These are phyloP conservation scores for Calameuta pallipes DNA, from an alignment of 2,888 invertebrate genomes.

Conservation along the genomic window DNA sequence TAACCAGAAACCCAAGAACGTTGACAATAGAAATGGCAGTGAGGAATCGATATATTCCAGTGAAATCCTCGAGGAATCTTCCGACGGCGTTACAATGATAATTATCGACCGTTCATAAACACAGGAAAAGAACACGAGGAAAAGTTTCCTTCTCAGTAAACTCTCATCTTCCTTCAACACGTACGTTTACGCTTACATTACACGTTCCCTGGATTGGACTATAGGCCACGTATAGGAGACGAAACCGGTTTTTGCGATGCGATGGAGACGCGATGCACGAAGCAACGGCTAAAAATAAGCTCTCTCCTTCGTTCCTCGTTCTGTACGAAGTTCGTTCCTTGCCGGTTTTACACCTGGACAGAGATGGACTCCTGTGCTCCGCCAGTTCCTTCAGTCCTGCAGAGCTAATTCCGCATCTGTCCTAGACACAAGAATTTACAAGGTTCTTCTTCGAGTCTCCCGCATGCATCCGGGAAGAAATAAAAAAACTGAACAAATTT, in stretches of 20 bases:
- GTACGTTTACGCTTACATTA: not conserved
- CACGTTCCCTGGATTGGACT: not conserved
- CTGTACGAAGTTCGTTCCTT: not conserved
- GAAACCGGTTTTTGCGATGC: constrained; percentile 58
- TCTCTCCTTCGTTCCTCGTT: constrained; percentile 13
- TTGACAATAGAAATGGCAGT: not conserved
- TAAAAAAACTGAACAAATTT: not conserved
- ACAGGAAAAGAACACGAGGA: not conserved
- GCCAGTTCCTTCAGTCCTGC: not conserved
- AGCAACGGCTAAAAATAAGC: constrained; percentile 43
- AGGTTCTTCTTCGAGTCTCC: not conserved
- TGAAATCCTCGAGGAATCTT: not conserved
- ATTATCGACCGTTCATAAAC: not conserved
- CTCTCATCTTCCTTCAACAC: not conserved
- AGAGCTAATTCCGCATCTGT: not conserved
- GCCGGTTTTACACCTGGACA: not conserved
- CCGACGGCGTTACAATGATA: not conserved
- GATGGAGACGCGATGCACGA: constrained; percentile 26
- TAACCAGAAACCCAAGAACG: not conserved
- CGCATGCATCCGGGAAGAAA: not conserved
- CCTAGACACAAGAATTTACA: not conserved
- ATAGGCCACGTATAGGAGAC: constrained; percentile 27
- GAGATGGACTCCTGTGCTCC: not conserved
- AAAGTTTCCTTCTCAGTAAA: not conserved
- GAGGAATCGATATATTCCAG: not conserved